Evolutionary conservation across 64 coral and sea anemone genomes (phyloP).

Genomic region (Orbicella faveolata): DNA sequence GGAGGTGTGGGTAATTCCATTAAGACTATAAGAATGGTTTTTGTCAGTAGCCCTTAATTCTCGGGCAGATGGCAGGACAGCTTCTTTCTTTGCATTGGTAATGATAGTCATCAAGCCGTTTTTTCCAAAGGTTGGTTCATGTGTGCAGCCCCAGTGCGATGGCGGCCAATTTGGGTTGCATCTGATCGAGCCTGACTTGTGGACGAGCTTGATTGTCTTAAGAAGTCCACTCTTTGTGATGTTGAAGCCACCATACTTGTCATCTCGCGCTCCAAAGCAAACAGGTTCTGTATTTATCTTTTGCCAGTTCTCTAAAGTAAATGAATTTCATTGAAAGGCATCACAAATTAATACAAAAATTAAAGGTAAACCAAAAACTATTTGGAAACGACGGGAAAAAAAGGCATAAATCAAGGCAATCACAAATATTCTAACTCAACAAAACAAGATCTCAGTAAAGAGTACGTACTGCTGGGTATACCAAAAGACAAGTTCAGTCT

Average conservation of each 20-base stretch:
- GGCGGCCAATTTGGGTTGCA: background rate
- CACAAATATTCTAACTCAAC: background rate
- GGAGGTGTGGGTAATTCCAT: background rate
- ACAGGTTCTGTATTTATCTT: slow-evolving; percentile 31
- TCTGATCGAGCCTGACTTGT: background rate
- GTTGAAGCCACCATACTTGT: no score
- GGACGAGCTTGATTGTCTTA: no score
- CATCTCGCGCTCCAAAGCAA: background rate
- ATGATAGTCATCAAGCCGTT: slow-evolving; percentile 1
- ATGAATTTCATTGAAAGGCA: no score
- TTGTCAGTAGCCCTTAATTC: background rate
- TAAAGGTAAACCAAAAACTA: no score
- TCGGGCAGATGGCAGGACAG: background rate
- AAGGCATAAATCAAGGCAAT: background rate
- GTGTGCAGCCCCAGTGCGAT: background rate
- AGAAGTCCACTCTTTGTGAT: no score
- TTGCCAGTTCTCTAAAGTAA: slow-evolving; percentile 31
- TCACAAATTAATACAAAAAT: no score
- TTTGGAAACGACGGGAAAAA: background rate
- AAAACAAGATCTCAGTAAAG: no score
- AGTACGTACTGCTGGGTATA: no score
- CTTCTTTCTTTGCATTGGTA: background rate
- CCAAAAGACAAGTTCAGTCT: no score
- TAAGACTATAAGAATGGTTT: background rate
- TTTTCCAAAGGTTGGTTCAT: background rate